Conservation (phyloP, 2,888 invertebrate genomes). For the Platycheirus rosarum region DNA sequence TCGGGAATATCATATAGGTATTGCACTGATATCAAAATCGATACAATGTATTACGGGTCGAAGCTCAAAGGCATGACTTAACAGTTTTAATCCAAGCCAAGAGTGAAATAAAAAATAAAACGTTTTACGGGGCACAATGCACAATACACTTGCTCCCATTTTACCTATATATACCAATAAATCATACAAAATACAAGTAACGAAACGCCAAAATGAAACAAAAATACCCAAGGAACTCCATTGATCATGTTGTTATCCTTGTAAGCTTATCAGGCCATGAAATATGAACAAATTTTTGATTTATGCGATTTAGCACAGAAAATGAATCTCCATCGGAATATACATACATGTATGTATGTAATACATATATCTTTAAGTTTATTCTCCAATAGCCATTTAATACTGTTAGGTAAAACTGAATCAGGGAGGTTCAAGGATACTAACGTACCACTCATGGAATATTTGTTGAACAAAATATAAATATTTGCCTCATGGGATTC, state of each 20-base stretch:
- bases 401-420: conserved; percentile 1
- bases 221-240: conserved; percentile 42
- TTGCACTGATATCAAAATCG: no score
- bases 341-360: conserved; percentile 4
- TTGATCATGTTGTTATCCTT: conserved; percentile 74
- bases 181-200: no score
- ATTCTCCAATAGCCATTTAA: conserved; percentile 1
- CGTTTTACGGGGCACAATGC: no score
- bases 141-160: no score
- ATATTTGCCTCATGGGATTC: conserved; percentile 62
- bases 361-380: no score
- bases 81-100: no score
- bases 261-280: conserved; percentile 73
- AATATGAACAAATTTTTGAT: conserved; percentile 74
- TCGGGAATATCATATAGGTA: no score
- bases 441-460: conserved; percentile 51
- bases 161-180: no score
- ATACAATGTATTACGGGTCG: no score
- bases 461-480: conserved; percentile 70
- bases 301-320: conserved; percentile 56
- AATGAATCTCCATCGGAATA: conserved; percentile 28
- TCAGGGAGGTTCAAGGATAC: conserved; percentile 5
- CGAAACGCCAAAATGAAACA: no score
- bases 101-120: no score
- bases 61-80: no score